phyloP scores from a whole-genome alignment of 2,797 vertebrate genomes.

The Falco cherrug region DNA sequence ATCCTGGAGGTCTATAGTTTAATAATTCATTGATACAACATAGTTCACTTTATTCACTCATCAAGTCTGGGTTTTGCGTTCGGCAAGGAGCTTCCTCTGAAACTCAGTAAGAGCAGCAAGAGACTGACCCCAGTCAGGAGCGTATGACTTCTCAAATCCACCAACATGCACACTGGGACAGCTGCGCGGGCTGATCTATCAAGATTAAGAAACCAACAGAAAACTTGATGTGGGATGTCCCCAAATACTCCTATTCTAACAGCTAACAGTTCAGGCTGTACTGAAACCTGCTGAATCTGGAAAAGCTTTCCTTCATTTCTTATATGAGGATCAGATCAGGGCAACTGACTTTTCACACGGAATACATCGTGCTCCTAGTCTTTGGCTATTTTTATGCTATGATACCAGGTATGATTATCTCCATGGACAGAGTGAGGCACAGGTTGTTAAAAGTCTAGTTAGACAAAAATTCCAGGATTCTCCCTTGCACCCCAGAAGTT shows the following conservation, averaged over 20 bases:
- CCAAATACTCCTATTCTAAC: not conserved
- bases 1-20: not conserved
- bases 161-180: not conserved
- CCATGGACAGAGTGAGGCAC: rapidly evolving
- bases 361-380: not conserved
- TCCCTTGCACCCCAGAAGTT: not conserved
- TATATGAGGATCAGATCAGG: not conserved
- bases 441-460: not conserved
- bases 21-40: not conserved
- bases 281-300: not conserved
- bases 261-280: not conserved
- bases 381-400: not conserved
- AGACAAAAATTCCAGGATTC: not conserved
- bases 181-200: rapidly evolving
- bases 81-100: not conserved
- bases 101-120: not conserved
- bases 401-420: not conserved
- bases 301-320: not conserved
- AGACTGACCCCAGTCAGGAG: not conserved
- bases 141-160: not conserved
- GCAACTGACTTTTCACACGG: not conserved
- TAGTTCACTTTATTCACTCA: not conserved
- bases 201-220: not conserved
- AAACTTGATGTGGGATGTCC: not conserved
- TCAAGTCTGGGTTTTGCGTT: not conserved